Conservation (phyloP, 2,888 invertebrate genomes). For the Papilio elwesi region DNA sequence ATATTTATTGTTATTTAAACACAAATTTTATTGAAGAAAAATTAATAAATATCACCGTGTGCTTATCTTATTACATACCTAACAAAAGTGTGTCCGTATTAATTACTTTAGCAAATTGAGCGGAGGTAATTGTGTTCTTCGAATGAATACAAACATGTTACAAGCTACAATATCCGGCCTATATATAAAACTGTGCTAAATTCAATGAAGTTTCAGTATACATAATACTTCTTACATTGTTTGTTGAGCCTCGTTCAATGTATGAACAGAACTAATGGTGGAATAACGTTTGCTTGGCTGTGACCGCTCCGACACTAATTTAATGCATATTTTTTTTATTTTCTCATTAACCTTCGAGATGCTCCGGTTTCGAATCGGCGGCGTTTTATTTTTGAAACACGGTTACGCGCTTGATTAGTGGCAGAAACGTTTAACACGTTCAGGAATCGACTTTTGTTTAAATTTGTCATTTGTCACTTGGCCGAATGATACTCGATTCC, state of each 20-base stretch:
- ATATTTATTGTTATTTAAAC: no score
- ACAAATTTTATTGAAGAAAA: no score
- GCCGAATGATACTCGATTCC: neutral
- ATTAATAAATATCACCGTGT: no score
- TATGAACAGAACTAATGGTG: neutral
- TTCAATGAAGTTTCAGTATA: conserved; percentile 17
- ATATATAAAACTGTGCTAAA: conserved; percentile 36
- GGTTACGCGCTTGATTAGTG: conserved; percentile 72
- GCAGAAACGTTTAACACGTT: conserved; percentile 58
- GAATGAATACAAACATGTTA: conserved; percentile 35
- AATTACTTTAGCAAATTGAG: conserved; percentile 31
- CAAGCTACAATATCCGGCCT: conserved; percentile 38
- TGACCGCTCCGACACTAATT: conserved; percentile 67
- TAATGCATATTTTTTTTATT: conserved; percentile 77
- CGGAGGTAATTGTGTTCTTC: conserved; percentile 20
- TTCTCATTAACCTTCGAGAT: conserved; percentile 82
- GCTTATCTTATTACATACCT: conserved; percentile 23
- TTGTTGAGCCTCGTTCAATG: conserved; percentile 5
- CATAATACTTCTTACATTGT: conserved; percentile 1
- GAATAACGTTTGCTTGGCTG: conserved; percentile 55
- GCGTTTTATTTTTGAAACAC: conserved; percentile 82
- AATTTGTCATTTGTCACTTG: conserved; percentile 50
- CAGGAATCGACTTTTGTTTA: conserved; percentile 50
- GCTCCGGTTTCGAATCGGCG: conserved; percentile 80
- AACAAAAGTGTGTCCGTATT: conserved; percentile 12